phyloP scores from a whole-genome alignment of 2,888 invertebrate species.

The Encarsia formosa region DNA sequence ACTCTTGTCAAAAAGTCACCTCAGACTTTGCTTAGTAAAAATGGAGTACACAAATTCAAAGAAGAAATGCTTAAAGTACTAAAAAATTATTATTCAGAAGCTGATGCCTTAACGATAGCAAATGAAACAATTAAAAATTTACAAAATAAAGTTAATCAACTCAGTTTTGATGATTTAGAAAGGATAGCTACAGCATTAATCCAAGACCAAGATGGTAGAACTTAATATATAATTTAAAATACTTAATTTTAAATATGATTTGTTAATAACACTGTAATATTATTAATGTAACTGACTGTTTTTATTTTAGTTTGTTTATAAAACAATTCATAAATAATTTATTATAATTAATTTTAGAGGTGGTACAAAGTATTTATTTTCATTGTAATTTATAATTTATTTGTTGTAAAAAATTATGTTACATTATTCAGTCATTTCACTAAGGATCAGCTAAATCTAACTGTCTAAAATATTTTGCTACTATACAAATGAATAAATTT shows the following conservation, averaged over 20 bases:
- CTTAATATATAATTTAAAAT: slow-evolving; percentile 31
- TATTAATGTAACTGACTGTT: slow-evolving; percentile 11
- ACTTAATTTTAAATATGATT: slow-evolving; percentile 22
- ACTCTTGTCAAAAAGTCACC: slow-evolving; percentile 67
- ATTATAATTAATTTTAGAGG: slow-evolving; percentile 15
- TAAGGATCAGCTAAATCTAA: slow-evolving; percentile 64
- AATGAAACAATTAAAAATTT: slow-evolving; percentile 58
- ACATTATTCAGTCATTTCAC: background rate
- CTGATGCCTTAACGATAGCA: slow-evolving; percentile 61
- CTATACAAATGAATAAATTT: slow-evolving; percentile 72
- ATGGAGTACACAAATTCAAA: slow-evolving; percentile 54
- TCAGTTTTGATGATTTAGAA: slow-evolving; percentile 61
- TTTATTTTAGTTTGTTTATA: slow-evolving; percentile 22
- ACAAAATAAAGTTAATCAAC: slow-evolving; percentile 54
- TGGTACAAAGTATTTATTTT: slow-evolving; percentile 24
- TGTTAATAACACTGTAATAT: slow-evolving; percentile 25
- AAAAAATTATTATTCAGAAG: slow-evolving; percentile 61
- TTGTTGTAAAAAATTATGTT: slow-evolving; percentile 15
- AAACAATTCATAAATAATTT: slow-evolving; percentile 10
- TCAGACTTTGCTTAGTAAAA: slow-evolving; percentile 35
- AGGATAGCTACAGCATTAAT: slow-evolving; percentile 59
- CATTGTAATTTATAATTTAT: slow-evolving; percentile 24
- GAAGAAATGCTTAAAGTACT: slow-evolving; percentile 59
- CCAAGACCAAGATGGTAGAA: slow-evolving; percentile 67
- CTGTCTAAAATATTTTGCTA: slow-evolving; percentile 71